phyloP scores from a whole-genome alignment of 2,888 invertebrate species.

The Carcina quercana region DNA sequence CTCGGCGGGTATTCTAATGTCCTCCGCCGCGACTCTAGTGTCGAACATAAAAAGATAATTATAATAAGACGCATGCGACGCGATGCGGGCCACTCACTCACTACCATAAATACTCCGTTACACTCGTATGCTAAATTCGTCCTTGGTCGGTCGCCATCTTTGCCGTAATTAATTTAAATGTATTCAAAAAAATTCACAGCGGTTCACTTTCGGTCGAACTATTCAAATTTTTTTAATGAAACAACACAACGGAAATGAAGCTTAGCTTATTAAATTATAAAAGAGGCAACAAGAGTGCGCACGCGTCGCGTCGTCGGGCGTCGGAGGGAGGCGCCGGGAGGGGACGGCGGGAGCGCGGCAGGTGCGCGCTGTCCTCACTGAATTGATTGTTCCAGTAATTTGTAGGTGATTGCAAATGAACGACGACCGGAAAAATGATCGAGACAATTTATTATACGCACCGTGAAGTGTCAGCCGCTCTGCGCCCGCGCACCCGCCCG shows the following conservation, averaged over 20 bases:
- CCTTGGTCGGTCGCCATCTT: constrained; percentile 48
- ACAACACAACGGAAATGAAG: constrained; percentile 46
- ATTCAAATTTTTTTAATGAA: constrained; percentile 50
- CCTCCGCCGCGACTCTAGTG: constrained; percentile 6
- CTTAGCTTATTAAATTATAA: constrained; percentile 25
- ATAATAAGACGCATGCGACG: constrained; percentile 21
- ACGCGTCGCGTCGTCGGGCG: constrained; percentile 14
- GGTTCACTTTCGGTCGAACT: constrained; percentile 49
- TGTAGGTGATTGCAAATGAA: constrained; percentile 1
- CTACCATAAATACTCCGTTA: constrained; percentile 44
- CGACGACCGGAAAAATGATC: neutral
- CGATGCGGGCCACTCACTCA: constrained; percentile 18
- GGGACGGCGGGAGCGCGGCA: constrained; percentile 12
- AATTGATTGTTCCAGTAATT: constrained; percentile 10
- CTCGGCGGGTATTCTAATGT: constrained; percentile 9
- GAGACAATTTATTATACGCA: constrained; percentile 3
- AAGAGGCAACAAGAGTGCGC: constrained; percentile 23
- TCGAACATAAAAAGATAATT: constrained; percentile 20
- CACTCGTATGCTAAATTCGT: constrained; percentile 60
- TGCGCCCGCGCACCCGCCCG: constrained; percentile 9
- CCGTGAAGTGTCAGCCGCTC: constrained; percentile 17
- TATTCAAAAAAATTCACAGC: constrained; percentile 39
- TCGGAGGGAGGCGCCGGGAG: neutral
- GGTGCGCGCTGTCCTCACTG: constrained; percentile 8
- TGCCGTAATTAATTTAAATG: constrained; percentile 62